Percentiles rank a stretch among this genome's conserved stretches.
Evolutionary conservation across 2,888 invertebrate genomes (phyloP).

Genomic region (Sclerodermus sp.): DNA sequence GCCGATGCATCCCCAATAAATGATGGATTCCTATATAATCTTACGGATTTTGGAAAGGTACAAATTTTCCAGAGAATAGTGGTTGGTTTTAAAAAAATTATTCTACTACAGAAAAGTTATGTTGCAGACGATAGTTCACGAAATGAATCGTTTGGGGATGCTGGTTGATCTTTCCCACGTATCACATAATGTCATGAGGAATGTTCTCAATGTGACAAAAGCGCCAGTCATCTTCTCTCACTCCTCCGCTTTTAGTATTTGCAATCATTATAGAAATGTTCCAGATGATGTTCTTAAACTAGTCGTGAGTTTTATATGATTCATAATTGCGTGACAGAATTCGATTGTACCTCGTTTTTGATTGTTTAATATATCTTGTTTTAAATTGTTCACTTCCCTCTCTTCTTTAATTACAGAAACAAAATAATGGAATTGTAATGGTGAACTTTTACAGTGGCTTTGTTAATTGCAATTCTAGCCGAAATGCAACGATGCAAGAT

Average conservation of each 20-base stretch:
- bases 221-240: constrained; percentile 69
- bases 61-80: too few relatives aligned
- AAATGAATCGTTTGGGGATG: constrained; percentile 71
- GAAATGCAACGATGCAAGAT: constrained; percentile 66
- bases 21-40: constrained; percentile 40
- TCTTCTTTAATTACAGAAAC: constrained; percentile 58
- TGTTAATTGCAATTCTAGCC: constrained; percentile 55
- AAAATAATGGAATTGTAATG: constrained; percentile 74
- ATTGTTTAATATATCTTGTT: not conserved
- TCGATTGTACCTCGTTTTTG: constrained; percentile 20
- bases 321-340: not conserved
- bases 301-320: constrained; percentile 55
- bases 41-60: constrained; percentile 58
- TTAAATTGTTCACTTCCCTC: too few relatives aligned
- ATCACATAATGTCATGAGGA: constrained; percentile 63
- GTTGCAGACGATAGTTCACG: constrained; percentile 60
- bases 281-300: constrained; percentile 62
- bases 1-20: constrained; percentile 54
- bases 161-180: constrained; percentile 66
- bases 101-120: not conserved
- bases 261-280: constrained; percentile 63
- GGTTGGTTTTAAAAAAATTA: not conserved
- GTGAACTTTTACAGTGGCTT: constrained; percentile 72
- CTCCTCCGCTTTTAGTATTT: constrained; percentile 62
- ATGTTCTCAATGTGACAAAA: constrained; percentile 58